Evolutionary conservation across 2,888 invertebrate genomes (phyloP).

Genomic region (Philereme vetulata): DNA sequence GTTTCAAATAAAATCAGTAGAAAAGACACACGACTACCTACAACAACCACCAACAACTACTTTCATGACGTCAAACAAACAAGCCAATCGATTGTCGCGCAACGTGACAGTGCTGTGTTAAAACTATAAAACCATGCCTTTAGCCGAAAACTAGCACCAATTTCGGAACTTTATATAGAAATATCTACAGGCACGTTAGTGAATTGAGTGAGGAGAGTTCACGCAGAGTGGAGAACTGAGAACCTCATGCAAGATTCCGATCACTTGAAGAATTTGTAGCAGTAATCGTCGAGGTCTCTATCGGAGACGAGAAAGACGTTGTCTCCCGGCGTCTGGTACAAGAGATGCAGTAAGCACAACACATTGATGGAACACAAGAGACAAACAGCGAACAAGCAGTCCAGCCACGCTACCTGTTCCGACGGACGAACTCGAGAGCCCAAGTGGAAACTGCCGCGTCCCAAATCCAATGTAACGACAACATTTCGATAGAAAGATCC

Average conservation of each 20-base stretch:
- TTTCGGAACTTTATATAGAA: conserved; percentile 17
- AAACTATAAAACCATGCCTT: conserved; percentile 32
- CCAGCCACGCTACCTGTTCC: conserved; percentile 92
- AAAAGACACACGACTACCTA: conserved; percentile 46
- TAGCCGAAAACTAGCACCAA: conserved; percentile 31
- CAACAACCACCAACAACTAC: conserved; percentile 47
- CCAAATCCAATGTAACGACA: conserved; percentile 58
- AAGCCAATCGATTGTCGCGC: conserved; percentile 45
- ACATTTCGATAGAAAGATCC: conserved; percentile 55
- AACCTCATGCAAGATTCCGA: conserved; percentile 45
- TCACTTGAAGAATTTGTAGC: conserved; percentile 63
- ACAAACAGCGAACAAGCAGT: conserved; percentile 87
- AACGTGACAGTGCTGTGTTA: conserved; percentile 37
- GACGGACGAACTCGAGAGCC: conserved; percentile 85
- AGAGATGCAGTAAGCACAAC: conserved; percentile 86
- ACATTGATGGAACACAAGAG: conserved; percentile 86
- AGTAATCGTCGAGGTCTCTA: conserved; percentile 69
- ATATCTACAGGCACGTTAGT: conserved; percentile 33
- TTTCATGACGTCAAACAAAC: conserved; percentile 38
- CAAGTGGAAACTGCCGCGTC: conserved; percentile 80
- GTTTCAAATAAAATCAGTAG: conserved; percentile 18
- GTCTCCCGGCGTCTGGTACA: conserved; percentile 69
- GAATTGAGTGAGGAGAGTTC: conserved; percentile 13
- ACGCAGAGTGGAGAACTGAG: conserved; percentile 25
- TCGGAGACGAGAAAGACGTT: conserved; percentile 55